A percentile compares a stretch with the other conserved stretches of the same genome.
phyloP scores from a whole-genome alignment of 2,797 vertebrate species.

The Danionella dracula region DNA sequence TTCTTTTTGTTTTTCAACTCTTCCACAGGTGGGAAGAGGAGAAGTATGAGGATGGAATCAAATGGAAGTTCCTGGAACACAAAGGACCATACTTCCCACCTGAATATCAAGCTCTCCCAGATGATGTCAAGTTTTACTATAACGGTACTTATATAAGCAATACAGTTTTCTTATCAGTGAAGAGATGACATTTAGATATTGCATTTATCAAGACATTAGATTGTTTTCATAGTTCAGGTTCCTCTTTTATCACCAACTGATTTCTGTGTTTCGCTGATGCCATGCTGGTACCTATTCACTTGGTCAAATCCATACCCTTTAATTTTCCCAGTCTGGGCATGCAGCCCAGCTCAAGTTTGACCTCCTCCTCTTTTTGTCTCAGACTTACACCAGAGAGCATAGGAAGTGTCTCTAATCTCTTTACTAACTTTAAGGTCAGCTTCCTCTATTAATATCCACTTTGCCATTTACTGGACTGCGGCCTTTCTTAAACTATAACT shows the following conservation, averaged over 20 bases:
- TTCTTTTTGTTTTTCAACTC: slow-evolving; percentile 3
- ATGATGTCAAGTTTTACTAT: slow-evolving; percentile 64
- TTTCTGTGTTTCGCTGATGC: neutral
- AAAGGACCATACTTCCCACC: slow-evolving; percentile 65
- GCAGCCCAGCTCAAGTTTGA: neutral
- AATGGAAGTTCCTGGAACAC: slow-evolving; percentile 72
- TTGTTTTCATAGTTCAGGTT: too few species aligned
- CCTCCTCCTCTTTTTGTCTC: slow-evolving; percentile 5
- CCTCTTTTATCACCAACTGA: too few species aligned
- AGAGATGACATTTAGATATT: too few species aligned
- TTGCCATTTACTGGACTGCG: slow-evolving; percentile 3
- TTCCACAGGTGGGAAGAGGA: slow-evolving; percentile 69
- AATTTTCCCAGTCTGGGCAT: neutral
- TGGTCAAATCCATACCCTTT: neutral
- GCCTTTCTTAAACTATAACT: slow-evolving; percentile 13
- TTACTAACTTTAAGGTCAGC: slow-evolving; percentile 20
- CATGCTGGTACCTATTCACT: neutral
- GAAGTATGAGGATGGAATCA: slow-evolving; percentile 69
- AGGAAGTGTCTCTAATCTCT: slow-evolving; percentile 23
- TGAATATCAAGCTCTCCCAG: slow-evolving; percentile 60
- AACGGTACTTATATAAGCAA: slow-evolving; percentile 45
- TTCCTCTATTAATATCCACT: slow-evolving; percentile 33
- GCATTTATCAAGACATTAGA: too few species aligned
- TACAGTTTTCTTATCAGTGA: too few species aligned
- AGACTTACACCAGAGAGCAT: neutral